A percentile compares a stretch with the other conserved stretches of the same genome.
These are phyloP conservation scores for Shinisaurus crocodilurus DNA, from an alignment of 2,113 vertebrate genomes.

Conservation along the genomic window DNA sequence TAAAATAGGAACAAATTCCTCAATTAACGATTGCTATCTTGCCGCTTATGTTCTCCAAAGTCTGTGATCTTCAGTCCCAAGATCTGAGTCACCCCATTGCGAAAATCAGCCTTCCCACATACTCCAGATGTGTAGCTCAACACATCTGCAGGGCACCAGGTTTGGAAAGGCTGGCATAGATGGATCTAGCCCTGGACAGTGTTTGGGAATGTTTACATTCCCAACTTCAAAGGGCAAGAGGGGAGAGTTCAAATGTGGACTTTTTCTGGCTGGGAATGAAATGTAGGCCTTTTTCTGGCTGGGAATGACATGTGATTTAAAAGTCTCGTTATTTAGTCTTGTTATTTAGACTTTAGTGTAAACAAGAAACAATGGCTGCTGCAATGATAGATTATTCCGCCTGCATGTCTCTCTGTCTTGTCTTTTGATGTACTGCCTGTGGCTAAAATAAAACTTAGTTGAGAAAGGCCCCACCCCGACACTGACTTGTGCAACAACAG, in stretches of 20 bases:
- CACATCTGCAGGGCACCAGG: too few relatives aligned
- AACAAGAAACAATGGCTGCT: background rate
- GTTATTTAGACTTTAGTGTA: conserved; percentile 20
- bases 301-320: conserved; percentile 21
- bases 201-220: conserved; percentile 30
- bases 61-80: conserved; percentile 21
- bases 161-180: background rate
- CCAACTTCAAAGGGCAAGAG: background rate
- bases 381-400: conserved; percentile 24
- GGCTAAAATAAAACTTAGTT: conserved; percentile 55
- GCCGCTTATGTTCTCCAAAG: conserved; percentile 28
- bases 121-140: too few relatives aligned
- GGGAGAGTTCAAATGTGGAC: background rate
- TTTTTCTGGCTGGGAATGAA: conserved; percentile 19
- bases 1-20: conserved; percentile 15
- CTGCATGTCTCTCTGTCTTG: background rate
- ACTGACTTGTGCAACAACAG: conserved; percentile 41
- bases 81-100: conserved; percentile 22
- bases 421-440: conserved; percentile 47
- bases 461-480: conserved; percentile 62
- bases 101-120: too few relatives aligned
- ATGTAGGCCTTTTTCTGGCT: conserved; percentile 34
- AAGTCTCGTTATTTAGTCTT: background rate
- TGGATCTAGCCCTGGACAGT: conserved; percentile 3
- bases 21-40: conserved; percentile 18